These are phyloP conservation scores for Linnaemya tessellans DNA, from an alignment of 2,888 invertebrate species.

Conservation along the genomic window DNA sequence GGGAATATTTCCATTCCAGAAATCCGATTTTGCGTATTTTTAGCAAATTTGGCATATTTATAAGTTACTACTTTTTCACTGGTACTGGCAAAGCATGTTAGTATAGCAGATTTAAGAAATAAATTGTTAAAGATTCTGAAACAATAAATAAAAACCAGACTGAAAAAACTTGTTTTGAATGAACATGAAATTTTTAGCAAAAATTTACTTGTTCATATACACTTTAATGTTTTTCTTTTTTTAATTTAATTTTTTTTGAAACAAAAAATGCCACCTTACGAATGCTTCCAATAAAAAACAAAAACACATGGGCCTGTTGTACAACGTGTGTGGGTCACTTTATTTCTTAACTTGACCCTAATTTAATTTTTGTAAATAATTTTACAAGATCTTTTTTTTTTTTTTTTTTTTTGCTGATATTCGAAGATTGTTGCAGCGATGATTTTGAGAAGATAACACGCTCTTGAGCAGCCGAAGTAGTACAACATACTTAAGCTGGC, in stretches of 20 bases:
- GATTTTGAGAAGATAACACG: constrained; percentile 29
- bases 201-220: constrained; percentile 6
- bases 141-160: constrained; percentile 1
- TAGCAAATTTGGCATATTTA: too few species aligned
- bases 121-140: background rate
- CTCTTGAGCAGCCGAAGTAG: constrained; percentile 37
- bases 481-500: constrained; percentile 42
- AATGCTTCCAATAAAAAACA: constrained; percentile 14
- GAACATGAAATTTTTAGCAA: constrained; percentile 1
- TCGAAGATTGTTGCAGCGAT: constrained; percentile 4
- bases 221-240: constrained; percentile 10
- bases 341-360: constrained; percentile 55
- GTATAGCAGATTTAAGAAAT: background rate
- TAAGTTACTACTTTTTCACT: too few species aligned
- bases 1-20: too few species aligned
- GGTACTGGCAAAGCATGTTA: background rate
- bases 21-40: too few species aligned
- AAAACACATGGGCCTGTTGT: background rate
- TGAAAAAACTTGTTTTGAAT: constrained; percentile 1
- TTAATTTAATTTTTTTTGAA: too few species aligned
- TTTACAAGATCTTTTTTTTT: constrained; percentile 22
- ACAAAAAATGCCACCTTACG: constrained; percentile 4
- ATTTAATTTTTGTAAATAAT: constrained; percentile 43
- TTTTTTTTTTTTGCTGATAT: background rate
- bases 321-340: constrained; percentile 57